Evolutionary conservation across 2,113 vertebrate species (phyloP), one percentile per base, ranked within the genome.

Genomic region (Heterotilapia buettikoferi): DNA sequence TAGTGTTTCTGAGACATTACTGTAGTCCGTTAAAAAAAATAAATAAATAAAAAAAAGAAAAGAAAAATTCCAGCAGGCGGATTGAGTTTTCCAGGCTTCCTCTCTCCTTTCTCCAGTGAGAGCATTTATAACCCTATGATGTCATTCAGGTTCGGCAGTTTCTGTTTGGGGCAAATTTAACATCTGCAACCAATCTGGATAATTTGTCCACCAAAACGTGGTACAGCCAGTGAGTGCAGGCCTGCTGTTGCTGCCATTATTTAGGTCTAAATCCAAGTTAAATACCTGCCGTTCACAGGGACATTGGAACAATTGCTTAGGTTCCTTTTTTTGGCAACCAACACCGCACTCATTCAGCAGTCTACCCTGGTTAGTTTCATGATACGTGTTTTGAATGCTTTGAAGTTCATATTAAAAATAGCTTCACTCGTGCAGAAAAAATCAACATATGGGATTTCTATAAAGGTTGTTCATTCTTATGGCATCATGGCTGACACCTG

Each of bases 151-250:
- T 90, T 38, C 40, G 33, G 79, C 84, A 13, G 29, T 87, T 88
- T 89, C 85, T 92, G 89, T 93, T 95, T 83, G 83, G 86, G 90
- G 88, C 88, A 54, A 86, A 87, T 54, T 82, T 90, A n/a, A 96
- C 96, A 97, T 96, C 96, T 97, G 96, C 93, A 93, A 96, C 91
- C 90, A 89, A 96, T 97, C 92, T 92, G 83, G 86, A 89, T 94
- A 92, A 95, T 95, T 95, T 94, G 90, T 92, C 91, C 93, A 89
- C 91, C 88, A 91, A 92, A 96, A 93, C 79, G 89, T 63, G 85
- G 57, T 54, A 84, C 85, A 91, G 90, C 88, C 84, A 80, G 82
- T 82, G 71, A 61, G 78, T 53, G 83, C 76, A 80, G 56, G 91
- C 76, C 88, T 82, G 66, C 68, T 88, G 88, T 71, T 82, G 89